phyloP scores from a whole-genome alignment of 1,140 invertebrate genomes.

The Chelonus insularis region DNA sequence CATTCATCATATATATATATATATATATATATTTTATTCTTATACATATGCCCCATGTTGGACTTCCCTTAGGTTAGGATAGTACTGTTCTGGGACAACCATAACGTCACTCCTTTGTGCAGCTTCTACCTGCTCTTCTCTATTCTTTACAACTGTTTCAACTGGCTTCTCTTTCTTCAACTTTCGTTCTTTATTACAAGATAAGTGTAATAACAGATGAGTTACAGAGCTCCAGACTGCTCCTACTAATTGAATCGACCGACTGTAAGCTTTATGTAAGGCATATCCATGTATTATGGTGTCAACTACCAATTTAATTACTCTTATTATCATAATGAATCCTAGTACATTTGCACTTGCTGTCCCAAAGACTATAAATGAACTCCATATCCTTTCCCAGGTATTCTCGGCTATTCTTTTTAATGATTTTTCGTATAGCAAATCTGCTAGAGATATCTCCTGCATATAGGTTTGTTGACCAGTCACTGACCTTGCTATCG shows the following conservation, averaged over 20 bases:
- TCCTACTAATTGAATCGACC: constrained; percentile 17
- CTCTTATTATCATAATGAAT: constrained; percentile 11
- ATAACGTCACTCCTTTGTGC: too few species aligned
- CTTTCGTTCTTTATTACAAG: too few species aligned
- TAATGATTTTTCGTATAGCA: constrained; percentile 22
- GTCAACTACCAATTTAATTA: constrained; percentile 20
- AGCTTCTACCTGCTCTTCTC: too few species aligned
- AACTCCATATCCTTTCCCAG: constrained; percentile 17
- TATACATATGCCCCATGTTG: too few species aligned
- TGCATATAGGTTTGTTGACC: not conserved
- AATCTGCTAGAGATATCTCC: not conserved
- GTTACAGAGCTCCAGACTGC: constrained; percentile 20
- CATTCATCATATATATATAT: too few species aligned
- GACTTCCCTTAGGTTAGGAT: too few species aligned
- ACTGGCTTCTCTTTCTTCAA: too few species aligned
- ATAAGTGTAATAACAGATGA: too few species aligned
- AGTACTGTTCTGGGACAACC: too few species aligned
- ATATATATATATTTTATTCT: too few species aligned
- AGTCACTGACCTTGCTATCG: not conserved
- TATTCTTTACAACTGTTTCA: too few species aligned
- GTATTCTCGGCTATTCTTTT: constrained; percentile 15
- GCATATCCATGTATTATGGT: constrained; percentile 25
- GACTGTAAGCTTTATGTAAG: constrained; percentile 23
- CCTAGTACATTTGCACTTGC: constrained; percentile 20
- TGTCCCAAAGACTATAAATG: constrained; percentile 16